These are phyloP conservation scores for Palythoa grandis DNA, from an alignment of 92 coral and sea anemone species.

Conservation along the genomic window DNA sequence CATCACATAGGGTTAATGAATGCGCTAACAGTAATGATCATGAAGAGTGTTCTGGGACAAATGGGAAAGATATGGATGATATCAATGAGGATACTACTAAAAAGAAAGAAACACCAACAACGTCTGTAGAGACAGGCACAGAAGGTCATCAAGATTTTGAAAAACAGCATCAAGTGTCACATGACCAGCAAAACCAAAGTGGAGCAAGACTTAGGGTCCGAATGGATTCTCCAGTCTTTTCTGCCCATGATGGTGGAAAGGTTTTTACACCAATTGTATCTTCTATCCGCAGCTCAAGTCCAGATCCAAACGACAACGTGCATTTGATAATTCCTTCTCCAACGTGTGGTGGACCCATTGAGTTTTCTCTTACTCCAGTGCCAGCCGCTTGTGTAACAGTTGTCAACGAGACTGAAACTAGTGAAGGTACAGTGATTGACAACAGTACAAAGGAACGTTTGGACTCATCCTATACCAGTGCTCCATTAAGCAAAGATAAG, in stretches of 20 bases:
- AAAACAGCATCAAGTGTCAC: neutral
- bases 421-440: neutral
- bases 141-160: neutral
- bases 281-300: constrained; percentile 45
- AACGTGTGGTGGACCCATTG: constrained; percentile 26
- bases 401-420: constrained; percentile 30
- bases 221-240: constrained; percentile 38
- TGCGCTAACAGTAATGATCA: neutral
- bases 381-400: constrained; percentile 18
- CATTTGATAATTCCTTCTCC: constrained; percentile 34
- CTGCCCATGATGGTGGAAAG: constrained; percentile 32
- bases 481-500: constrained; percentile 6
- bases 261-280: constrained; percentile 43
- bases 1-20: neutral
- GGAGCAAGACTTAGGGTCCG: constrained; percentile 33
- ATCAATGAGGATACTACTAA: neutral
- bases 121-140: neutral
- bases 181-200: constrained; percentile 5
- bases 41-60: neutral
- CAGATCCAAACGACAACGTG: constrained; percentile 42
- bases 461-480: neutral
- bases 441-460: neutral
- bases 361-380: constrained; percentile 33
- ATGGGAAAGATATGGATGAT: neutral
- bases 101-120: neutral